phyloP scores from a whole-genome alignment of 1,140 invertebrate species.

The Plutomurus gul region DNA sequence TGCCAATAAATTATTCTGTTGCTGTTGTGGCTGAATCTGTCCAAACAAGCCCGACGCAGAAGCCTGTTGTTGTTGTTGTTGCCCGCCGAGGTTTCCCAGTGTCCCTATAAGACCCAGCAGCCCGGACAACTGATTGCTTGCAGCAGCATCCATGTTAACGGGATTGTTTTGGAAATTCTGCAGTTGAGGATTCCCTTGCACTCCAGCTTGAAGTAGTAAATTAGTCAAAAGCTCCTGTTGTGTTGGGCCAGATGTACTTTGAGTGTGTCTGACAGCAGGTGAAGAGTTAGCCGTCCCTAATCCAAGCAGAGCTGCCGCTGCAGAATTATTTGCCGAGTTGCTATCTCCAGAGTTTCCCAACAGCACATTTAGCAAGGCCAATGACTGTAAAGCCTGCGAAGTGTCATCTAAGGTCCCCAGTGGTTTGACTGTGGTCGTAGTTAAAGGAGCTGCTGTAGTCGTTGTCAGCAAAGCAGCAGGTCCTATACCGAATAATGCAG shows the following conservation, averaged over 20 bases:
- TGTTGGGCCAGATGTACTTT: not conserved
- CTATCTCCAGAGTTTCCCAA: not conserved
- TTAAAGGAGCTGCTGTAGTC: not conserved
- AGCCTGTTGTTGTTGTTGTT: slow-evolving; percentile 1
- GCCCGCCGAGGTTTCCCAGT: slow-evolving; percentile 32
- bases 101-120: slow-evolving; percentile 39
- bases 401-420: not conserved
- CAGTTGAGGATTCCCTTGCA: not conserved
- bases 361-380: slow-evolving; percentile 9
- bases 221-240: slow-evolving; percentile 39
- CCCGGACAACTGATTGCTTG: slow-evolving; percentile 39
- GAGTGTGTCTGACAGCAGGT: not conserved
- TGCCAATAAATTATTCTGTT: not conserved
- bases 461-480: not conserved
- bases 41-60: not conserved
- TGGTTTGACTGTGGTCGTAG: not conserved
- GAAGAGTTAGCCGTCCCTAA: not conserved
- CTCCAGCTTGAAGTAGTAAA: slow-evolving; percentile 25
- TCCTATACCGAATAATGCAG: slow-evolving; percentile 7
- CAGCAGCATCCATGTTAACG: slow-evolving; percentile 18
- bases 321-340: not conserved
- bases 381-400: slow-evolving; percentile 1
- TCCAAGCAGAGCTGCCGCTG: slow-evolving; percentile 23
- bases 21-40: not conserved
- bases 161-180: slow-evolving; percentile 38